These are phyloP conservation scores for Pseudomyrmex dendroicus DNA, from an alignment of 1,140 invertebrate species.

Conservation along the genomic window DNA sequence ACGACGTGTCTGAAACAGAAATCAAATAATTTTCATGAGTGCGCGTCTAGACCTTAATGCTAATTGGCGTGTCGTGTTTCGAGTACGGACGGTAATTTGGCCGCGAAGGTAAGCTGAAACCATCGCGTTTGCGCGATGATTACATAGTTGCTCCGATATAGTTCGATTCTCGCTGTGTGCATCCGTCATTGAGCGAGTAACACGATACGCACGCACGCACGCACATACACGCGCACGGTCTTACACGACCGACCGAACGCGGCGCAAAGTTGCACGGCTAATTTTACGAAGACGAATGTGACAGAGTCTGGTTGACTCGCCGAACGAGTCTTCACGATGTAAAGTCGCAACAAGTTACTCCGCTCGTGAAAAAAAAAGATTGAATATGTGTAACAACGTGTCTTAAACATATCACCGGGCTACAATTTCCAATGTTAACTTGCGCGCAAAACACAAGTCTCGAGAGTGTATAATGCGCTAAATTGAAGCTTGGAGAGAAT, in stretches of 20 bases:
- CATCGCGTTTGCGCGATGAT: slow-evolving; percentile 39
- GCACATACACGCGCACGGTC: no score
- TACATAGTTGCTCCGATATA: slow-evolving; percentile 8
- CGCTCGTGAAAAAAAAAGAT: no score
- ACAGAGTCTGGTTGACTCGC: no score
- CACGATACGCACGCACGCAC: slow-evolving; percentile 19
- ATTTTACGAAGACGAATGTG: no score
- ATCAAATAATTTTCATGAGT: slow-evolving; percentile 56
- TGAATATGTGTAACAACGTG: no score
- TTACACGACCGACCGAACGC: no score
- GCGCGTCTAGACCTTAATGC: slow-evolving; percentile 14
- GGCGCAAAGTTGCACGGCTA: neutral
- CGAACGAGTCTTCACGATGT: no score
- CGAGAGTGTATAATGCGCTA: no score
- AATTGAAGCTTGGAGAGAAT: neutral
- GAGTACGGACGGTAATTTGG: slow-evolving; percentile 41
- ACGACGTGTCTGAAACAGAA: slow-evolving; percentile 92
- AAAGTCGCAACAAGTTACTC: no score
- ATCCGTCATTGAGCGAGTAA: slow-evolving; percentile 45
- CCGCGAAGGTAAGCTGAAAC: slow-evolving; percentile 44
- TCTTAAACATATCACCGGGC: no score
- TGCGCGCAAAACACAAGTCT: no score
- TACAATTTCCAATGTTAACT: no score
- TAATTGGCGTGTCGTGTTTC: slow-evolving; percentile 67
- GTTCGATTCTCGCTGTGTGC: neutral